Evolutionary conservation across 2,888 invertebrate species (phyloP).

Genomic region (Corbicula japonica): DNA sequence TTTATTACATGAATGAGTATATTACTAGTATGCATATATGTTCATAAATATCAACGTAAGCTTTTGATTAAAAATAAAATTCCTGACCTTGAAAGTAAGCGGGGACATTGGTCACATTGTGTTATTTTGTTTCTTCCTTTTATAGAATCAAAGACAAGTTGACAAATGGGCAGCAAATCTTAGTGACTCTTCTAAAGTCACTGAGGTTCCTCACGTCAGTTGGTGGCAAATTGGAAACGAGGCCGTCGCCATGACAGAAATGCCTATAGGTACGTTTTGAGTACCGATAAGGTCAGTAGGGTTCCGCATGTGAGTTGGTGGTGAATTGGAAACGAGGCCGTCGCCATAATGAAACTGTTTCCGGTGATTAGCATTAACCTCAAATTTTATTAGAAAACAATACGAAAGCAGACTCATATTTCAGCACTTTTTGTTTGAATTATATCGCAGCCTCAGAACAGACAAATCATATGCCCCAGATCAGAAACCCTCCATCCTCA

Average conservation of each 20-base stretch:
- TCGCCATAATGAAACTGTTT: too few species aligned
- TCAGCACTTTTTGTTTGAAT: too few species aligned
- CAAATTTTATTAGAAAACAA: too few species aligned
- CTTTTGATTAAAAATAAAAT: background rate
- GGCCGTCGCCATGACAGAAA: constrained; percentile 57
- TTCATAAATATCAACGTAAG: background rate
- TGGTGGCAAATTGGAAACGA: constrained; percentile 58
- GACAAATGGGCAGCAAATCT: constrained; percentile 19
- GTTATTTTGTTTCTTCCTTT: too few species aligned
- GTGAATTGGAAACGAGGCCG: too few species aligned
- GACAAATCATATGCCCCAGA: too few species aligned
- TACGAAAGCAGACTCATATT: background rate
- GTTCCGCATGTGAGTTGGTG: too few species aligned
- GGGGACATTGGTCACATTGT: too few species aligned
- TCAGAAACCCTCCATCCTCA: too few species aligned
- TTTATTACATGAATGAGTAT: background rate
- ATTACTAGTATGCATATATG: background rate
- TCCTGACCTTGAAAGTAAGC: too few species aligned
- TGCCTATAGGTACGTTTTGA: constrained; percentile 26
- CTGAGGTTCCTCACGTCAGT: constrained; percentile 44
- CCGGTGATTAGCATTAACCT: too few species aligned
- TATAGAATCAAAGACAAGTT: constrained; percentile 17
- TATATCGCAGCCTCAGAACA: too few species aligned
- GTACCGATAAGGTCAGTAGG: background rate
- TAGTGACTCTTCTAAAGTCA: background rate